These are phyloP conservation scores for Theonella swinhoei DNA, from an alignment of 37 sponge, comb jelly and placozoan species.

Conservation along the genomic window DNA sequence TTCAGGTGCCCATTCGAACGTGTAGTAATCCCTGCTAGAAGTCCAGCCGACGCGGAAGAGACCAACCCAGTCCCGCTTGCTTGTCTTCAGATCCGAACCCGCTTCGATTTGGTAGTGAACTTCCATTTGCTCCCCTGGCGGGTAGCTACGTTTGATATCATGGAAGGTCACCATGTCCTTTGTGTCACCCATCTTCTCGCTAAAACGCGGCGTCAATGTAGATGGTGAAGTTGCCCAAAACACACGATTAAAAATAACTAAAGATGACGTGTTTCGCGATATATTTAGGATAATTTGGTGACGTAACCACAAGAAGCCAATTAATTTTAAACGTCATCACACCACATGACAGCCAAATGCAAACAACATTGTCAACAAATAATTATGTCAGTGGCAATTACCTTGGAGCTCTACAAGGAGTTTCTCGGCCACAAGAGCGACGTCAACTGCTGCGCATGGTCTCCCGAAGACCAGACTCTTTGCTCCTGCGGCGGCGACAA, in stretches of 20 bases:
- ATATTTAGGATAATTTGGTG: too few species aligned
- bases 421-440: slow-evolving; percentile 58
- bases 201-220: too few species aligned
- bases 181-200: not conserved
- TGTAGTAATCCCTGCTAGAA: slow-evolving; percentile 84
- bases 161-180: slow-evolving; percentile 25
- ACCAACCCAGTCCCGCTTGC: slow-evolving; percentile 86
- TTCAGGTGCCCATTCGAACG: slow-evolving; percentile 76
- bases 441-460: slow-evolving; percentile 69
- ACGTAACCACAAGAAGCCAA: too few species aligned
- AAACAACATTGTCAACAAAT: too few species aligned
- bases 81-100: not conserved
- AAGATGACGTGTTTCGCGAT: too few species aligned
- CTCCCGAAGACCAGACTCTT: slow-evolving; percentile 36
- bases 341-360: too few species aligned
- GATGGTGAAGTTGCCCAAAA: too few species aligned
- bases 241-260: too few species aligned
- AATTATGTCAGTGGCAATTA: too few species aligned
- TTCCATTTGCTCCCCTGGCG: slow-evolving; percentile 31
- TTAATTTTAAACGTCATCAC: too few species aligned
- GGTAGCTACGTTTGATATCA: slow-evolving; percentile 34
- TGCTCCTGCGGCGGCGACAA: slow-evolving; percentile 66
- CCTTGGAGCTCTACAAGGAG: slow-evolving; percentile 1
- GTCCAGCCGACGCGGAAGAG: slow-evolving; percentile 82
- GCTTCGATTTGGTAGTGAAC: slow-evolving; percentile 9